Base-by-base conservation (phyloP, 35 echinoderm and acorn worm genomes). In the Acanthaster planci region DNA sequence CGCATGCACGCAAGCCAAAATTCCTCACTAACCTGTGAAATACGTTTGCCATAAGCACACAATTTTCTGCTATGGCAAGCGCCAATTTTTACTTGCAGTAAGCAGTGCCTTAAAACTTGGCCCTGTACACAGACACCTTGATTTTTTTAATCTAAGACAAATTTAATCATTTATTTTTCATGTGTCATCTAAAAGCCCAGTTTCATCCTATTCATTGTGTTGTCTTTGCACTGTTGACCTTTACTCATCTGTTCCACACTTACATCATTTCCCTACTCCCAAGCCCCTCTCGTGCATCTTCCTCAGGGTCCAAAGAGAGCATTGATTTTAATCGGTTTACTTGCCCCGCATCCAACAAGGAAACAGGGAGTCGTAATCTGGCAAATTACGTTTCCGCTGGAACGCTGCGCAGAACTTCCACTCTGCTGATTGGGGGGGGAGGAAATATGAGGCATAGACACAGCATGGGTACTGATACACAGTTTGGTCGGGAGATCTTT, bases 321-420 rank as follows among this genome's bases (percentile, higher is more conserved):
- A 72, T 72, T 72, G 64, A 72, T 72, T 72, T 72, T 72, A 72
- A 72, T 72, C 23, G 64, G 64, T 72, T 72, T 72, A 72, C 34
- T 72, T 72, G 64, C 64, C 23, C 26, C 14, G 64, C 64, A 72
- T 29, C 64, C 64, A 47, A 26, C 29, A 21, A 34, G 14, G 64
- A 26, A 72, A 72, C 22, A 19, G 12, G 64, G 26, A 35, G 21
- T 72, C 64, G 30, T 72, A 72, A 72, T 72, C 64, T 72, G 64
- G 64, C 34, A 72, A 72, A 72, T 72, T 72, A 72, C 30, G 64
- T 72, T 47, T 72, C 64, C 64, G 34, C 64, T 14, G 23, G 64
- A 72, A 29, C 30, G 64, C 64, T 26, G 30, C 4, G 23, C 64
- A 72, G n/a, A 34, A 34, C 64, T 26, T 72, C 19, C 23, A 72